These are phyloP conservation scores for Epizoanthus ramosus DNA, from an alignment of 92 coral and sea anemone genomes.

Conservation along the genomic window DNA sequence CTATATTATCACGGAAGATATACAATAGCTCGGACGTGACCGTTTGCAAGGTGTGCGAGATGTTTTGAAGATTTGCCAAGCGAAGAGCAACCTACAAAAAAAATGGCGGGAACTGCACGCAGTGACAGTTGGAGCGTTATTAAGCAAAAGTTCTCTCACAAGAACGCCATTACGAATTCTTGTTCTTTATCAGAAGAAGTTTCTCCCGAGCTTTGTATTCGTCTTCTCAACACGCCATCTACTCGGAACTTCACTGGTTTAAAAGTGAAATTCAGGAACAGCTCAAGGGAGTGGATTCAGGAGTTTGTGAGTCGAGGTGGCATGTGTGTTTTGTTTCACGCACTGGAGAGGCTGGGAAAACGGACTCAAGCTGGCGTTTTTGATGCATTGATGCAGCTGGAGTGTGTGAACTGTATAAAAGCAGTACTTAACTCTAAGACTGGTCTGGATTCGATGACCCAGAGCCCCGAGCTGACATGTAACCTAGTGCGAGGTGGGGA, in stretches of 20 bases:
- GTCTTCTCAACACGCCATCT: slow-evolving; percentile 70
- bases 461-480: slow-evolving; percentile 66
- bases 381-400: slow-evolving; percentile 87
- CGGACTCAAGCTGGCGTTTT: slow-evolving; percentile 60
- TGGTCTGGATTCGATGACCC: slow-evolving; percentile 78
- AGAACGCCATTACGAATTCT: not conserved
- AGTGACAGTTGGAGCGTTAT: slow-evolving; percentile 61
- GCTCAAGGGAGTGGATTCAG: slow-evolving; percentile 83
- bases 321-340: slow-evolving; percentile 80
- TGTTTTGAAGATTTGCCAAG: too few species aligned
- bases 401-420: slow-evolving; percentile 94
- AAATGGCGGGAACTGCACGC: slow-evolving; percentile 41
- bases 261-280: slow-evolving; percentile 70
- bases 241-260: slow-evolving; percentile 90
- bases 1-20: not conserved
- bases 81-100: not conserved
- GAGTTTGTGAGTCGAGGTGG: slow-evolving; percentile 87
- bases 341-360: slow-evolving; percentile 70
- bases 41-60: not conserved
- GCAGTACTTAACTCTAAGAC: slow-evolving; percentile 91
- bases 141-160: slow-evolving; percentile 49
- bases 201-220: slow-evolving; percentile 92
- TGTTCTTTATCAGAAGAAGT: slow-evolving; percentile 68
- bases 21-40: not conserved
- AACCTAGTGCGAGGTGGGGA: slow-evolving; percentile 79